Evolutionary conservation across 1,140 invertebrate genomes (phyloP).

Genomic region (Popillia japonica): DNA sequence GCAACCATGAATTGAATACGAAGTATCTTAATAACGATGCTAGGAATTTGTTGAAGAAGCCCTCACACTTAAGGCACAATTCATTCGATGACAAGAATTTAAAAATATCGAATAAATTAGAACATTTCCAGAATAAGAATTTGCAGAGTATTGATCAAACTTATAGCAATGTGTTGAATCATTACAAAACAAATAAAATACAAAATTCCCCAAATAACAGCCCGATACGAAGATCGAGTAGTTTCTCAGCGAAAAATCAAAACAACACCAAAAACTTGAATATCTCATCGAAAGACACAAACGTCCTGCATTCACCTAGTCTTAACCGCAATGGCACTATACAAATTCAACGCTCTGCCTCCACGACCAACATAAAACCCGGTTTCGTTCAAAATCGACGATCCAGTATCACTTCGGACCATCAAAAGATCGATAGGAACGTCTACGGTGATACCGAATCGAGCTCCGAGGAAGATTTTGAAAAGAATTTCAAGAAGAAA

Average conservation of each 20-base stretch:
- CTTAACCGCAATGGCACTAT: constrained; percentile 47
- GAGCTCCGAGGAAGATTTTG: constrained; percentile 58
- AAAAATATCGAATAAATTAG: constrained; percentile 58
- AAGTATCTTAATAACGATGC: constrained; percentile 57
- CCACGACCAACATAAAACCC: constrained; percentile 57
- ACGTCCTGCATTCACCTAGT: constrained; percentile 51
- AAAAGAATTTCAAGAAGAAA: constrained; percentile 54
- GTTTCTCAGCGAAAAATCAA: constrained; percentile 58
- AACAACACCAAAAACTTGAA: constrained; percentile 51
- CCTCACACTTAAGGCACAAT: constrained; percentile 62
- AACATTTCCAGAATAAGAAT: constrained; percentile 59
- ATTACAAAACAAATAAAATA: constrained; percentile 58
- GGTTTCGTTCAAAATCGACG: constrained; percentile 45
- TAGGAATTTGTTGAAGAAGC: constrained; percentile 56
- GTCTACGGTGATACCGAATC: constrained; percentile 59
- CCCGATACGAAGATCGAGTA: constrained; percentile 58
- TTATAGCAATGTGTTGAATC: constrained; percentile 57
- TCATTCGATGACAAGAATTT: constrained; percentile 61
- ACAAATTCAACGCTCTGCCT: constrained; percentile 55
- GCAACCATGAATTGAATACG: constrained; percentile 53
- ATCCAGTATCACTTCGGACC: constrained; percentile 45
- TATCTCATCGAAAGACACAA: constrained; percentile 49
- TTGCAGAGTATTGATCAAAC: constrained; percentile 60
- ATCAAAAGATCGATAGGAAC: constrained; percentile 56
- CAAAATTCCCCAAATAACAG: constrained; percentile 59